Base-by-base conservation (phyloP, 2,888 invertebrate genomes). In the Xestia sexstrigata region DNA sequence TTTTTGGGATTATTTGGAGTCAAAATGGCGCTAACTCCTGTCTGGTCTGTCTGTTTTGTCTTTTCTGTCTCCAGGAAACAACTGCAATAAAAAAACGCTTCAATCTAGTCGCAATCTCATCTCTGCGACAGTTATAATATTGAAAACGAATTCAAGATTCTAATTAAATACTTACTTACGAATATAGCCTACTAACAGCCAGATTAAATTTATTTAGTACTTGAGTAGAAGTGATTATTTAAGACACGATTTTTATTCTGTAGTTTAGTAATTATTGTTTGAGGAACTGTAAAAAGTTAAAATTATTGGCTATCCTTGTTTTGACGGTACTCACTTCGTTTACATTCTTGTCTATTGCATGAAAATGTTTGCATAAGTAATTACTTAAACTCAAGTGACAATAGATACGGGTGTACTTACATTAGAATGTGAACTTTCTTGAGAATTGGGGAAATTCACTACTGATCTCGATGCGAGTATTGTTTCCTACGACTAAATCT, bases 1-100 rank as follows among this genome's bases (percentile, higher is more conserved):
- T 49, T 82, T 70, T 55, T 39, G 49, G 15, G 45, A 39, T 60
- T 15, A 42, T 60, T 55, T 17, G 26, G 39, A 45, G 47, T 49
- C 39, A 39, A 15, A 20, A 42, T 65, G 8, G 42, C 39, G 2
- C n/a, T 81, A 39, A 35, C 4, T 20, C 11, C 15, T 47, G 47
- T 52, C 20, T 52, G 62, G n/a, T 35, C 13, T n/a, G 35, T 42
- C 1, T 20, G n/a, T 49, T 71, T 49, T 72, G 26, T 1, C 1
- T 23, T 0, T 20, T 5, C 0, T 2, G 9, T 52, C 42, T 35
- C 3, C 2, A 23, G 7, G 15, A 39, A 39, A 0, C 7, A 0
- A 17, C 5, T 63, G 6, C 6, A 39, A 1, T 23, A 26, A 60
- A 8, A 52, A 60, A 58, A 52, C 6, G 26, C 7, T 39, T 39